Conservation (phyloP, 92 coral and sea anemone species). For the Porites evermanni region DNA sequence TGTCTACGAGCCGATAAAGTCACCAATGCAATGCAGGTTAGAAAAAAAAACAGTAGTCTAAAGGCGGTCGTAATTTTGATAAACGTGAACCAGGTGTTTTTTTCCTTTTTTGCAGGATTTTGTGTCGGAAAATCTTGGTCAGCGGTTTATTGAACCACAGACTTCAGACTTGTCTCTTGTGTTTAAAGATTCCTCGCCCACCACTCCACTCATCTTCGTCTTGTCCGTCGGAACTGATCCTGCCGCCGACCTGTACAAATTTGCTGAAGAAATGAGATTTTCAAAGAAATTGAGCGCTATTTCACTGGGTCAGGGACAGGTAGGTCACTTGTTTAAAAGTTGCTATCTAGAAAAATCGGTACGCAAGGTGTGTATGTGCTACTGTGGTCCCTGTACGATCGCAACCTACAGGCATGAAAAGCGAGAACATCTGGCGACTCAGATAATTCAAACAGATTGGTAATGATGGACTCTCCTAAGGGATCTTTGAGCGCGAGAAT, state of each 20-base stretch:
- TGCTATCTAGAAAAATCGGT: background rate
- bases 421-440: too few relatives aligned
- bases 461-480: too few relatives aligned
- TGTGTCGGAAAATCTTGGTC: constrained; percentile 95
- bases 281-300: constrained; percentile 95
- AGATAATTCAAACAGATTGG: too few relatives aligned
- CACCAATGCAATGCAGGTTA: constrained; percentile 98
- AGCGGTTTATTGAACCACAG: constrained; percentile 98
- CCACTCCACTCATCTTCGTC: constrained; percentile 94
- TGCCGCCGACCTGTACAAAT: constrained; percentile 99
- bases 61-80: background rate
- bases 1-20: constrained; percentile 95
- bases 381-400: too few relatives aligned
- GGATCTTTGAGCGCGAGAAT: too few relatives aligned
- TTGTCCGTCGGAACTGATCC: constrained; percentile 99
- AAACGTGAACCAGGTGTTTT: background rate
- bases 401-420: too few relatives aligned
- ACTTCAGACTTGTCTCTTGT: constrained; percentile 95
- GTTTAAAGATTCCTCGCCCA: constrained; percentile 96
- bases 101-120: constrained; percentile 68
- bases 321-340: constrained; percentile 3
- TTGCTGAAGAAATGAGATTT: constrained; percentile 99
- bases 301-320: constrained; percentile 99
- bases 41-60: background rate
- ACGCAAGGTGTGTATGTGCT: too few relatives aligned